Base-by-base conservation (phyloP, 2,797 vertebrate species). In the Melanotaenia pygmaea region DNA sequence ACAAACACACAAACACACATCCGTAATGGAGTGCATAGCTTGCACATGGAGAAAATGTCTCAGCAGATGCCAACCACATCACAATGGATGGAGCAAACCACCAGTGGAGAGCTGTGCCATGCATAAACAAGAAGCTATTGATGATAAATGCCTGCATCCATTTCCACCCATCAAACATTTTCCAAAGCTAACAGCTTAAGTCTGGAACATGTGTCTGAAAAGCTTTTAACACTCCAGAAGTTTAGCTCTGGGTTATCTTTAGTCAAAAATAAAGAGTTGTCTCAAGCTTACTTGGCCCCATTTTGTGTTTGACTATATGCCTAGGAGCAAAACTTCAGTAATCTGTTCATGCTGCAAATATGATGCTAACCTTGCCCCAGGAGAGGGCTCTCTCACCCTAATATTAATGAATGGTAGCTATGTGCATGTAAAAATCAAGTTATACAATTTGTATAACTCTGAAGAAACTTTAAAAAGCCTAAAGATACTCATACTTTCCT, bases 11-110 rank as follows among this genome's bases (percentile, higher is more conserved):
- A 89, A 91, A 89, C 90, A 89, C 88, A 83, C 90, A 90, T 88
- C 74, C 68, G 84, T 86, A 89, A 91, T 91, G 83, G 86, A 91
- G 85, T 88, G 86, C 87, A 88, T 83, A 79, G 89, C 66, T 81
- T 84, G 86, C 91, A 91, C 90, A 89, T 86, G 82, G 76, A 92
- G 91, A 88, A 92, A 93, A 91, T 89, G 87, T 90, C 89, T 87
- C 86, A 86, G 85, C 80, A 89, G 90, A 89, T 84, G 87, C 87
- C 85, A 77, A 88, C 84, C 89, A 83, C 91, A 91, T 91, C 88
- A 86, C 88, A 83, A 80, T 79, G 80, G 79, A 87, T 83, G 82
- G 80, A 86, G 80, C 77, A 70, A 87, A 85, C 89, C 86, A 87
- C 90, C 87, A 77, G 74, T 74, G 82, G 83, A 86, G 90, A 82